Conservation (phyloP, 2,113 vertebrate genomes). For the Alligator mississippiensis region DNA sequence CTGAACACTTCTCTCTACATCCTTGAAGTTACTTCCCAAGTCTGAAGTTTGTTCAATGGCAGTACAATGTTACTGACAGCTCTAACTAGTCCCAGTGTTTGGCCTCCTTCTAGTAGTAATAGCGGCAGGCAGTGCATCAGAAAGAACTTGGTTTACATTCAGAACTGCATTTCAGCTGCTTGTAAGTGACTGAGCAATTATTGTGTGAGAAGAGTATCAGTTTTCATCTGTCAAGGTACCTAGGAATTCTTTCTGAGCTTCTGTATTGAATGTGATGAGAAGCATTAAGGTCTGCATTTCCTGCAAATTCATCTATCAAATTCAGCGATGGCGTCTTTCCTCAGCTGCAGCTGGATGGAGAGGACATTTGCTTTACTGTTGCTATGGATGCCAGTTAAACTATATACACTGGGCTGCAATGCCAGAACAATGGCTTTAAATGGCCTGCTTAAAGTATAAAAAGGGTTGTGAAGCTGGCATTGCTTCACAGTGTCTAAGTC, state of each 20-base stretch:
- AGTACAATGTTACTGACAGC: background rate
- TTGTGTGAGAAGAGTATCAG: background rate
- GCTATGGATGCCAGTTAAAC: background rate
- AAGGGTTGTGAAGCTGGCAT: background rate
- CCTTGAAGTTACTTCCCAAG: background rate
- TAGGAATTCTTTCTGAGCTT: background rate
- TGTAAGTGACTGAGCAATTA: background rate
- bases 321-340: background rate
- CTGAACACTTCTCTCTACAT: background rate
- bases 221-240: background rate
- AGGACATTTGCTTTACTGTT: background rate
- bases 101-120: background rate
- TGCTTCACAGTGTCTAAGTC: no score
- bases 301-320: background rate
- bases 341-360: background rate
- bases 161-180: background rate
- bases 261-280: background rate
- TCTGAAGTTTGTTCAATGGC: background rate
- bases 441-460: background rate
- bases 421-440: background rate
- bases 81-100: background rate
- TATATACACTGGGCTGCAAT: background rate
- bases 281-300: background rate
- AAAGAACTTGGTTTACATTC: background rate
- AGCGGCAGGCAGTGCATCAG: background rate